Evolutionary conservation across 2,113 vertebrate genomes (phyloP), one percentile per base, ranked within the genome.

Genomic region (Sylvia atricapilla): DNA sequence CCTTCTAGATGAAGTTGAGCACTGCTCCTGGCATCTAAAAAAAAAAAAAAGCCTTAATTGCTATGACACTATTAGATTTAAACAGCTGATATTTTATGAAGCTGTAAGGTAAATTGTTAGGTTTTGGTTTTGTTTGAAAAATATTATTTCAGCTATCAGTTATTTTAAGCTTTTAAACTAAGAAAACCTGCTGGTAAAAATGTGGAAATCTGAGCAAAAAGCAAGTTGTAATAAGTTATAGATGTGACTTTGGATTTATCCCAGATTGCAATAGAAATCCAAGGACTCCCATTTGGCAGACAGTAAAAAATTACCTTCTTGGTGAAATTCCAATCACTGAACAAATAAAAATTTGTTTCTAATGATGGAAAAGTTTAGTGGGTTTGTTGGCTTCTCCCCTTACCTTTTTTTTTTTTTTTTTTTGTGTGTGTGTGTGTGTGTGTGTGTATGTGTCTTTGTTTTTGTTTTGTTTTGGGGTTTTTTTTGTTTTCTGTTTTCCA

Each of bases 381-480:
- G 20, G 11, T 27, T 64, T 46, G 3, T 31, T 49, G 15, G 2
- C 1, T 58, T 53, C 22, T 20, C 2, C 5, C 6, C 0, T 23
- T 20, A 14, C 41, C 12, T 47, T 47, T 11, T 24, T 49, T 22
- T 47, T 47, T 11, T 24, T 49, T 49, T 49, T 23, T 47, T 23
- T 13, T 37, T 8, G 37, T 37, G 37, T 37, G 37, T 37, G 37
- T 37, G 37, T n/a, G n/a, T n/a, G n/a, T n/a, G n/a, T n/a, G n/a
- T n/a, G n/a, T n/a, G n/a, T n/a, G n/a, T n/a, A n/a, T n/a, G n/a
- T n/a, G n/a, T n/a, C n/a, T n/a, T n/a, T n/a, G n/a, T 22, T 11
- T 47, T 47, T 22, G 3, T 22, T 47, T 47, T 43, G 6, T 43
- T 43, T 43, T 17, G 37, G 37, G 37, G 37, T 35, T 28, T n/a